phyloP scores from a whole-genome alignment of 2,113 vertebrate genomes.

The Gopherus evgoodei region DNA sequence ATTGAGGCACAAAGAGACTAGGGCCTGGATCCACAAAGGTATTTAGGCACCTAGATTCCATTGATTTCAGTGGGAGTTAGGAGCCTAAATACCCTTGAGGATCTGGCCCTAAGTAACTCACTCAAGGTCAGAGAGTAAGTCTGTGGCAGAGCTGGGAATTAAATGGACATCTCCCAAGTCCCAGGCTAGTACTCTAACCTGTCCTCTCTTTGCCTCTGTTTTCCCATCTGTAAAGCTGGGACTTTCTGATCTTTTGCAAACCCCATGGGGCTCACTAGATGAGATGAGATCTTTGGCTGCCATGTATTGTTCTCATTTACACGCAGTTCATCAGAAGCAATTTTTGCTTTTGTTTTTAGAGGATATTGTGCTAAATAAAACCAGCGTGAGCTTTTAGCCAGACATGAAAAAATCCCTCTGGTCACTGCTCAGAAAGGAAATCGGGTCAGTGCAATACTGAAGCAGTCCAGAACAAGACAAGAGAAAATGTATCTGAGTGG shows the following conservation, averaged over 20 bases:
- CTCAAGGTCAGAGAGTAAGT: not conserved
- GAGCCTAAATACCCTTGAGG: not conserved
- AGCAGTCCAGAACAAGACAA: not conserved
- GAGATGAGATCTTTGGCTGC: not conserved
- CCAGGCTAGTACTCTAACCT: not conserved
- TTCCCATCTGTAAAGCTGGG: not conserved
- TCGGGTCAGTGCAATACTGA: not conserved
- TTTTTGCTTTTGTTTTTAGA: not conserved
- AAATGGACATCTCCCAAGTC: not conserved
- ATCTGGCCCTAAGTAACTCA: not conserved
- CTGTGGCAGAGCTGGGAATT: not conserved
- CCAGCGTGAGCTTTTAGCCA: not conserved
- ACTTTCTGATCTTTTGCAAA: not conserved
- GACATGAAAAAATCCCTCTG: not conserved
- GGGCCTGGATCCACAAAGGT: no score
- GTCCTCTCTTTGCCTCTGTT: not conserved
- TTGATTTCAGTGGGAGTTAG: not conserved
- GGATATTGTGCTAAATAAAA: not conserved
- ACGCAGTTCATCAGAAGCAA: not conserved
- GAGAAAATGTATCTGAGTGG: not conserved
- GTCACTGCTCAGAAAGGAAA: not conserved
- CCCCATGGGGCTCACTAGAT: not conserved
- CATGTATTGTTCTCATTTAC: not conserved
- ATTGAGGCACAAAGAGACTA: not conserved
- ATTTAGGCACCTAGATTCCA: not conserved